Evolutionary conservation across 2,888 invertebrate species (phyloP), one percentile per base, ranked within the genome.

Genomic region (Dryobota labecula): DNA sequence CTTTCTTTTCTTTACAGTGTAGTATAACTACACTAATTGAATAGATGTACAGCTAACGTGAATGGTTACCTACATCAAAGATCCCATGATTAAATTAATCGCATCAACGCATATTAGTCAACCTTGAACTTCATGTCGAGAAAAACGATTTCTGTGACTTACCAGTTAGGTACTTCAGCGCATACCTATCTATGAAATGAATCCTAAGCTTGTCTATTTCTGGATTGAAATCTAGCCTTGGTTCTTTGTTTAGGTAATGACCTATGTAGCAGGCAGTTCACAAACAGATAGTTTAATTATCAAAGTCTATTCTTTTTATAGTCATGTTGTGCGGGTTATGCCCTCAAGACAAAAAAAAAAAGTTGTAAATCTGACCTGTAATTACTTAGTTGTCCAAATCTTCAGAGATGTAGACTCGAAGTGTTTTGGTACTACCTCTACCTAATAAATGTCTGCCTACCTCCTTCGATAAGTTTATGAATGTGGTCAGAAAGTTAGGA

Each of bases 401-500:
- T 38, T 27, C 27, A 30, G 7, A 38, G 8, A 9, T n/a, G n/a
- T n/a, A n/a, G n/a, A n/a, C 20, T 38, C 13, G 24, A 54, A 2
- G 27, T 27, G 15, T 47, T 47, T 47, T 27, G 11, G 11, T 49
- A 2, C 66, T 15, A 45, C n/a, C 2, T 33, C 11, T 47, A 36
- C 7, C 3, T 43, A 13, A 0, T 33, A 43, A 2, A 27, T 27
- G 27, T 11, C 9, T 27, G 30, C n/a, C 0, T 33, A 57, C 11
- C 30, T 24, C 5, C 24, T 20, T 30, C 11, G 38, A 30, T 24
- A 49, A 49, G 33, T 53, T 36, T 54, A 41, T 43, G 58, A 60
- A 36, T 27, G 58, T 27, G 69, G 63, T 56, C 54, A 43, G 33
- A 58, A 53, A 62, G 57, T 58, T 58, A 11, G 11, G 41, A 47